Evolutionary conservation across 2,113 vertebrate species (phyloP), one percentile per base, ranked within the genome.

Genomic region (Micromys minutus): DNA sequence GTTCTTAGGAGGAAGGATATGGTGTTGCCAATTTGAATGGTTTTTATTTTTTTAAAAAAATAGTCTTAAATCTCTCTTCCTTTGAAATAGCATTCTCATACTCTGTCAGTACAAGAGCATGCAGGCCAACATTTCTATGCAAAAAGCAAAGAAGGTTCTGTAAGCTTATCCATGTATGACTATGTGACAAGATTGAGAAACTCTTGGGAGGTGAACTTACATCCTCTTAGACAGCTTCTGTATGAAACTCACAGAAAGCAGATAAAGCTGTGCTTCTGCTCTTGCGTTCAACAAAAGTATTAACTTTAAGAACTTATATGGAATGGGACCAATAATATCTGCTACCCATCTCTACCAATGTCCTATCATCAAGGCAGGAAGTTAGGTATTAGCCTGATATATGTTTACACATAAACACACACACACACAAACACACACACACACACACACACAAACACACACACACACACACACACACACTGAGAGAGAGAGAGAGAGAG

Each of bases 1-100:
- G 26, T 17, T 95, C 93, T 93, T 50, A 94, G 86, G 59, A 92
- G 26, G 24, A 85, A 5, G 67, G 24, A 77, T 76, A 45, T 19
- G 76, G 12, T 87, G 72, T 95, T 93, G 26, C 19, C 92, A 19
- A 94, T 96, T 79, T 34, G 93, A 95, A 75, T 65, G 29, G 4
- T 24, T 67, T 57, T 52, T 72, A 80, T 76, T 79, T 50, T 95
- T 91, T 74, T 36, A 19, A 7, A 81, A 55, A 9, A 39, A 83
- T 71, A 97, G 77, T 24, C 63, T 61, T 89, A 72, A 96, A 52
- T 86, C 29, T 93, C 75, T 17, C 3, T 93, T 71, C 21, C 5
- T 76, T 55, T 42, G 84, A 97, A 91, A n/a, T 79, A n/a, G 83
- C 39, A 55, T 31, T 94, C 8, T 61, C 31, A 61, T 5, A 90